These are phyloP conservation scores for Drosophila quinaria DNA, from an alignment of 2,888 invertebrate species.

Conservation along the genomic window DNA sequence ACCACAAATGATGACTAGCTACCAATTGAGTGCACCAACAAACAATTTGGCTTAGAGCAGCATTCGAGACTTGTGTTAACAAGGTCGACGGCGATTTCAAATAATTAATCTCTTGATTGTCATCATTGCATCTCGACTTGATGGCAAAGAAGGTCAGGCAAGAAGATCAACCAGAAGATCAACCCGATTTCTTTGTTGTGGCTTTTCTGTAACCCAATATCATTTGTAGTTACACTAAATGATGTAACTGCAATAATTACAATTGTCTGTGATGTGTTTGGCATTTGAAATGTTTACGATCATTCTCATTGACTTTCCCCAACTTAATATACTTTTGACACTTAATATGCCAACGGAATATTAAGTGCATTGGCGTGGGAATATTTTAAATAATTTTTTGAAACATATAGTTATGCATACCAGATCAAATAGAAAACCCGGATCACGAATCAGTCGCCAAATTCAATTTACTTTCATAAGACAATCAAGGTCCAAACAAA, in stretches of 20 bases:
- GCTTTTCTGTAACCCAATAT: slow-evolving; percentile 65
- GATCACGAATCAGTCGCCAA: background rate
- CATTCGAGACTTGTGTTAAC: slow-evolving; percentile 36
- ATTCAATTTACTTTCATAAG: slow-evolving; percentile 50
- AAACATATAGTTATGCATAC: slow-evolving; percentile 41
- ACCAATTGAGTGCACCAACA: slow-evolving; percentile 46
- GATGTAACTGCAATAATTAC: slow-evolving; percentile 57
- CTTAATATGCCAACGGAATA: slow-evolving; percentile 62
- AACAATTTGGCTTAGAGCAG: slow-evolving; percentile 33
- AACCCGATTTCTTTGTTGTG: slow-evolving; percentile 33
- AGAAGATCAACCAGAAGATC: slow-evolving; percentile 60
- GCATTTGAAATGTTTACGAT: slow-evolving; percentile 50
- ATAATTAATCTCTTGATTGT: slow-evolving; percentile 70
- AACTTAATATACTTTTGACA: slow-evolving; percentile 41
- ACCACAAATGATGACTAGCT: slow-evolving; percentile 49
- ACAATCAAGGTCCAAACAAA: slow-evolving; percentile 37
- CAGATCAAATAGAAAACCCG: slow-evolving; percentile 6
- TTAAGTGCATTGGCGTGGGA: slow-evolving; percentile 49
- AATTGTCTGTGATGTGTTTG: slow-evolving; percentile 37
- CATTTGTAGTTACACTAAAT: slow-evolving; percentile 26
- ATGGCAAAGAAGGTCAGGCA: slow-evolving; percentile 43
- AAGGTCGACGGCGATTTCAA: slow-evolving; percentile 65
- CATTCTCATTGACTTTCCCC: slow-evolving; percentile 53
- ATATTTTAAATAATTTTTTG: slow-evolving; percentile 15
- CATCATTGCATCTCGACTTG: slow-evolving; percentile 63